A percentile compares a stretch with the other conserved stretches of the same genome.
These are phyloP conservation scores for Acanthopleura granulata DNA, from an alignment of 2,888 invertebrate species.

Conservation along the genomic window DNA sequence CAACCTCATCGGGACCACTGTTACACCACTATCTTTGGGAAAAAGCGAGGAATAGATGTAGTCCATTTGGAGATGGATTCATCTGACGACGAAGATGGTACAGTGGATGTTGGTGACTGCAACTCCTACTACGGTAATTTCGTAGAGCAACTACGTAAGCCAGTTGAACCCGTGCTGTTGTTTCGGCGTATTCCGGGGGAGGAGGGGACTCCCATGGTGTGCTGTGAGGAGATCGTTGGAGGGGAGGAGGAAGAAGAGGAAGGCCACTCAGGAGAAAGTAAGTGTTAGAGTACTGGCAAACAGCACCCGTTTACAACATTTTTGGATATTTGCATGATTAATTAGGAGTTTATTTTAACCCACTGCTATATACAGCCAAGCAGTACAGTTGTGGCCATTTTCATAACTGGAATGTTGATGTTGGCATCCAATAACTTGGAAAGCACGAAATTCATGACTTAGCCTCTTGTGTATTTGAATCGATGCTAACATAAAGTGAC, in stretches of 20 bases:
- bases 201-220: slow-evolving; percentile 37
- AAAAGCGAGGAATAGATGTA: slow-evolving; percentile 39
- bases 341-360: no score
- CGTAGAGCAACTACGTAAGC: background rate
- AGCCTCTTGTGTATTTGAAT: no score
- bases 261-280: slow-evolving; percentile 30
- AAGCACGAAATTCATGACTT: no score
- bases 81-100: slow-evolving; percentile 25
- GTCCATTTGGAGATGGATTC: slow-evolving; percentile 31
- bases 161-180: slow-evolving; percentile 2
- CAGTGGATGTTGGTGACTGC: slow-evolving; percentile 23
- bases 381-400: no score
- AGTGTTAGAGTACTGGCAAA: slow-evolving; percentile 19
- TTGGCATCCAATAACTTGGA: no score
- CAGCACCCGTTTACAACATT: background rate
- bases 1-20: slow-evolving; percentile 60
- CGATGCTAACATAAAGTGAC: no score
- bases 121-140: slow-evolving; percentile 17
- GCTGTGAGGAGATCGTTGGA: slow-evolving; percentile 42
- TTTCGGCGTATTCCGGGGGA: background rate
- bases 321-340: no score
- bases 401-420: no score
- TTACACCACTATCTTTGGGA: slow-evolving; percentile 62
- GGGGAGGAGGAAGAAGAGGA: slow-evolving; percentile 23
- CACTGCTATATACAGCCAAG: no score